Evolutionary conservation across 2,888 invertebrate genomes (phyloP).

Genomic region (Platycheirus albimanus): DNA sequence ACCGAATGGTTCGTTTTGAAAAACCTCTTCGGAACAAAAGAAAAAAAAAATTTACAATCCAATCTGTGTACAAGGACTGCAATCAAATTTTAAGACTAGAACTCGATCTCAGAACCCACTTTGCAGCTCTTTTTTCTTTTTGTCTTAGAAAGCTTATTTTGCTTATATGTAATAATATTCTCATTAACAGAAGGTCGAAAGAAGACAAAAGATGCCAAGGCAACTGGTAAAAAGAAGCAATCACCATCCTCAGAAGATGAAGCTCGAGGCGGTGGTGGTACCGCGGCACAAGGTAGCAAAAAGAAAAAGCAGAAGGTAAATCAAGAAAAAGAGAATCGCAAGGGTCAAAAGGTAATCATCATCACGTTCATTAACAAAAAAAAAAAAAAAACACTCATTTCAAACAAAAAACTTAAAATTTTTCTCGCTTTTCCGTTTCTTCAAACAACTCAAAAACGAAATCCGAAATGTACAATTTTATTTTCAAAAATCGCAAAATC

Average conservation of each 20-base stretch:
- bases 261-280: constrained; percentile 76
- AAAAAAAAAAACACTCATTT: constrained; percentile 66
- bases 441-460: constrained; percentile 21
- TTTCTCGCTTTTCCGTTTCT: constrained; percentile 30
- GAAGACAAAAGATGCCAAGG: constrained; percentile 86
- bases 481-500: constrained; percentile 21
- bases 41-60: neutral
- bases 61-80: neutral
- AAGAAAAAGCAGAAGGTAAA: constrained; percentile 84
- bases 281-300: constrained; percentile 81
- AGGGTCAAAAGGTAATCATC: constrained; percentile 83
- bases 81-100: no score
- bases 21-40: no score
- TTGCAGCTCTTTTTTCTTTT: no score
- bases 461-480: no score
- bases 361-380: constrained; percentile 75
- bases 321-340: constrained; percentile 83
- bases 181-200: constrained; percentile 86
- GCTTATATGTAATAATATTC: neutral
- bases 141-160: no score
- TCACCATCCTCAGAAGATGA: constrained; percentile 82
- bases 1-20: no score
- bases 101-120: no score
- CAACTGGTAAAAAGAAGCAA: constrained; percentile 86
- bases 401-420: constrained; percentile 25